Conservation (phyloP, 2,888 invertebrate genomes). For the Tenthredo scrophulariae region DNA sequence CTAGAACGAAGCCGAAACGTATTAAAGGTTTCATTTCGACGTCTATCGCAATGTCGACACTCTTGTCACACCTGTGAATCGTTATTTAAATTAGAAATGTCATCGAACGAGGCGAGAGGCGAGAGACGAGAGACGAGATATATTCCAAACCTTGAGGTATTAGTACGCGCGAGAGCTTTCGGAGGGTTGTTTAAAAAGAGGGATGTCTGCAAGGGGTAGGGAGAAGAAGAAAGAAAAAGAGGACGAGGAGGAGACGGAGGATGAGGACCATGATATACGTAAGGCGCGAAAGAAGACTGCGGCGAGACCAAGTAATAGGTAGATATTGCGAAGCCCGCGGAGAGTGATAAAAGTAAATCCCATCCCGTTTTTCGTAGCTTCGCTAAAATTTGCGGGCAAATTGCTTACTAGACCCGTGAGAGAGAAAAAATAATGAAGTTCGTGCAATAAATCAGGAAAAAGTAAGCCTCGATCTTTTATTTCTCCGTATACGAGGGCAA, state of each 20-base stretch:
- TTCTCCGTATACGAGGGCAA: neutral
- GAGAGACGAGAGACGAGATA: neutral
- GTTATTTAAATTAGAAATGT: conserved; percentile 39
- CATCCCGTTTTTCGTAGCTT: conserved; percentile 43
- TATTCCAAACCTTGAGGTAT: conserved; percentile 17
- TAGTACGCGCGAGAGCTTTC: conserved; percentile 23
- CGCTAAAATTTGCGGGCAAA: conserved; percentile 50
- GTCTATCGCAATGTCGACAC: conserved; percentile 27
- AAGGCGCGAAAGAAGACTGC: conserved; percentile 37
- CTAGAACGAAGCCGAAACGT: conserved; percentile 17
- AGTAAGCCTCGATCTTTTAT: conserved; percentile 52
- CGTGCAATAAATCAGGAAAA: conserved; percentile 52
- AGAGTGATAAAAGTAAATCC: conserved; percentile 55
- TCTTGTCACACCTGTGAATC: conserved; percentile 19
- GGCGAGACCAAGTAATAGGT: conserved; percentile 49
- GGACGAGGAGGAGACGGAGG: neutral
- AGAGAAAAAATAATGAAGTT: conserved; percentile 41
- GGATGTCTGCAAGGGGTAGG: neutral
- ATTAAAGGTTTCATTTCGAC: conserved; percentile 24
- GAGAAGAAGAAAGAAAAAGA: neutral
- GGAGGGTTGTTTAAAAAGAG: conserved; percentile 42
- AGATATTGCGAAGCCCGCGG: conserved; percentile 53
- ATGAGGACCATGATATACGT: conserved; percentile 24
- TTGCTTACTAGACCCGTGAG: conserved; percentile 53
- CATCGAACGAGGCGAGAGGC: neutral